These are phyloP conservation scores for Felis catus DNA, from an alignment of 2,113 vertebrate genomes.

Conservation along the genomic window DNA sequence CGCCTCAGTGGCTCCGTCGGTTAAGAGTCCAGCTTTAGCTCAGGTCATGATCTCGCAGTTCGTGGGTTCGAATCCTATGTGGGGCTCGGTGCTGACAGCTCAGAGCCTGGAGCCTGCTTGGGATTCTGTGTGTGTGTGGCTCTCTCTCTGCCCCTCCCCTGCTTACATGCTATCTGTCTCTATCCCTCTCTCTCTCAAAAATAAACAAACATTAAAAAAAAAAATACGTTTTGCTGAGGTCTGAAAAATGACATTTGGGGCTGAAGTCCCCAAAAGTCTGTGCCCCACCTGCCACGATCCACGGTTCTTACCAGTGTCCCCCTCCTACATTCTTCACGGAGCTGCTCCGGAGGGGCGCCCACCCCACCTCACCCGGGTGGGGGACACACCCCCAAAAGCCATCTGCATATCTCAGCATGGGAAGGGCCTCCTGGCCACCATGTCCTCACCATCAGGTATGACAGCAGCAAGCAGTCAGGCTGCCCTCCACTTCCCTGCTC, in stretches of 20 bases:
- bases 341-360: rapidly evolving
- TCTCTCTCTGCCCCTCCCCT: too few species aligned
- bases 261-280: not conserved
- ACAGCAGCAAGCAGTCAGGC: not conserved
- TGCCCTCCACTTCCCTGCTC: not conserved
- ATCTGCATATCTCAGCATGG: not conserved
- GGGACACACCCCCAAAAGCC: not conserved
- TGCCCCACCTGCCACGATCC: not conserved
- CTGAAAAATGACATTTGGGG: not conserved
- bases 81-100: too few species aligned
- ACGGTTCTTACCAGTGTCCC: not conserved
- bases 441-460: not conserved
- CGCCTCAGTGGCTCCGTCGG: too few species aligned
- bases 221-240: not conserved
- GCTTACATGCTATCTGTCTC: too few species aligned
- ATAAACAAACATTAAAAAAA: too few species aligned
- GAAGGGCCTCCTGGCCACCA: too few species aligned
- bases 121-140: too few species aligned
- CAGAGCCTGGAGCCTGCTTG: too few species aligned
- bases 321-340: not conserved
- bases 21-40: too few species aligned
- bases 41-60: too few species aligned
- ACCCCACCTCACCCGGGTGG: rapidly evolving
- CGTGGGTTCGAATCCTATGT: too few species aligned
- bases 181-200: too few species aligned